Evolutionary conservation across 2,113 vertebrate species (phyloP).

Genomic region (Enhydra lutris): DNA sequence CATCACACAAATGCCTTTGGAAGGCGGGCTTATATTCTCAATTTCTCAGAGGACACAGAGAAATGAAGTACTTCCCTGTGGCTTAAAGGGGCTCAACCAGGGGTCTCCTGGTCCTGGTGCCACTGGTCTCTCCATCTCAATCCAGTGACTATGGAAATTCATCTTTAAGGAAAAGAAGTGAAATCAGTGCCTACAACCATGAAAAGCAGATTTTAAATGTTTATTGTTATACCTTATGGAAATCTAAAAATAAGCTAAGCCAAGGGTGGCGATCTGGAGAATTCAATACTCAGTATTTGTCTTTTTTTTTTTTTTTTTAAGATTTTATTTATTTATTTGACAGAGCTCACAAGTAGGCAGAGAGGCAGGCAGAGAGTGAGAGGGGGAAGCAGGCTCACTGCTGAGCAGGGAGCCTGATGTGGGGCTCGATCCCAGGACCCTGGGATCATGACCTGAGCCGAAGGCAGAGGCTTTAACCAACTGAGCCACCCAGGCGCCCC

Average conservation of each 20-base stretch:
- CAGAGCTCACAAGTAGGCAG: too few species aligned
- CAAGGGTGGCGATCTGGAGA: neutral
- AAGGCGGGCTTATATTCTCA: neutral
- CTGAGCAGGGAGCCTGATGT: too few species aligned
- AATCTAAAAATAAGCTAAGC: neutral
- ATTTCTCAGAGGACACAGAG: neutral
- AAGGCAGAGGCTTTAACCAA: too few species aligned
- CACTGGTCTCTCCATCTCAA: neutral
- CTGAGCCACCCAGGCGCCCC: too few species aligned
- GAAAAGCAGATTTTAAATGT: neutral
- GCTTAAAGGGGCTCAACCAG: neutral
- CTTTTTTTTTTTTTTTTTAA: neutral
- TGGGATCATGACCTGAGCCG: too few species aligned
- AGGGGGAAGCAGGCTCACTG: too few species aligned
- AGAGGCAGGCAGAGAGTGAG: too few species aligned
- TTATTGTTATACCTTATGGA: neutral
- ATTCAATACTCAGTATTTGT: neutral
- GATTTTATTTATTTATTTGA: too few species aligned
- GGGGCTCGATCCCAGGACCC: too few species aligned
- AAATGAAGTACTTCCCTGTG: neutral
- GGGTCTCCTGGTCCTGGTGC: neutral
- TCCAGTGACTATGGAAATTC: neutral
- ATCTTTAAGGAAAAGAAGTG: neutral
- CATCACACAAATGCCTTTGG: neutral
- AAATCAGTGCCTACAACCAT: neutral